These are phyloP conservation scores for Protaetia brevitarsis DNA, from an alignment of 1,140 invertebrate species.

Conservation along the genomic window DNA sequence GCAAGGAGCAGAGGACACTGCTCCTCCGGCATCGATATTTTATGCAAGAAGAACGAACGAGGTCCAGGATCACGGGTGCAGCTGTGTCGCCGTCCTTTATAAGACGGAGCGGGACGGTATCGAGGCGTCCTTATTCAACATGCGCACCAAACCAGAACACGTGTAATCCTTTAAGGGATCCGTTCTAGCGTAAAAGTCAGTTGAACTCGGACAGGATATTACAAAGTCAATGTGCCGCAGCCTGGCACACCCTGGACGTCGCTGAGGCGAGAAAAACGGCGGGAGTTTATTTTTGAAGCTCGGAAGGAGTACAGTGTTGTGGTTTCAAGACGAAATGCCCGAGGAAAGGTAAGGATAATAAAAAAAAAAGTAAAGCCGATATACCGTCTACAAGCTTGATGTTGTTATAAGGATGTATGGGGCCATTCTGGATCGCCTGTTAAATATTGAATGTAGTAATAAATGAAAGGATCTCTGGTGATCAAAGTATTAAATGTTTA, in stretches of 20 bases:
- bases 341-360: too few species aligned
- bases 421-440: too few species aligned
- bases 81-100: constrained; percentile 2
- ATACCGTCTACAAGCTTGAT: too few species aligned
- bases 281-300: constrained; percentile 7
- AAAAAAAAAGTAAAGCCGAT: too few species aligned
- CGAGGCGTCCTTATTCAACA: background rate
- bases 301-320: too few species aligned
- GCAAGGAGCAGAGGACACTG: background rate
- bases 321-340: too few species aligned
- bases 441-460: too few species aligned
- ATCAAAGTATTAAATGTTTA: too few species aligned
- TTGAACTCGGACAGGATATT: constrained; percentile 20
- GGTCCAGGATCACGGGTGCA: constrained; percentile 3
- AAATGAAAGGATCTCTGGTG: too few species aligned
- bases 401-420: too few species aligned
- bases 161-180: constrained; percentile 9
- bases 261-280: too few species aligned
- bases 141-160: constrained; percentile 1
- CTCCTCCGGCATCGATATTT: constrained; percentile 2
- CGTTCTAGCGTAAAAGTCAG: constrained; percentile 7
- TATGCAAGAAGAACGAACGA: constrained; percentile 13
- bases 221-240: constrained; percentile 19
- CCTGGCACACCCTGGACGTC: background rate
- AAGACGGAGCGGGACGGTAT: background rate